Evolutionary conservation across 2,797 vertebrate genomes (phyloP), one percentile per base, ranked within the genome.

Genomic region (Lophotriccus pileatus): DNA sequence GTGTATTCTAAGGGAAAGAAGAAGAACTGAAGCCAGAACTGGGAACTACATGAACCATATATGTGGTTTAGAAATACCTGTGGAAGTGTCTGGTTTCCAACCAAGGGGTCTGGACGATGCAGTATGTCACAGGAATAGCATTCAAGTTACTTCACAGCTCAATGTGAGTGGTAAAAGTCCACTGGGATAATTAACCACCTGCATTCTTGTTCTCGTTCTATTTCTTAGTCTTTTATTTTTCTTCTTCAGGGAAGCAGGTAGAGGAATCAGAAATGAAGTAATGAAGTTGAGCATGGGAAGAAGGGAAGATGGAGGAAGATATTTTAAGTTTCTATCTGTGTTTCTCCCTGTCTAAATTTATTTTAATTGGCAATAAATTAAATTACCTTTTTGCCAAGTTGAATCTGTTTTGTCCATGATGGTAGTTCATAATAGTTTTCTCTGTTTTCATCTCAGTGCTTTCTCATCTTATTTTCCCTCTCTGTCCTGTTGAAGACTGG

Each of bases 1-100:
- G 46, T 69, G 14, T 47, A 46, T 88, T 93, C 25, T 79, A 92
- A 63, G 4, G 6, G 43, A 46, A 95, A 62, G 36, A 89, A 87
- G 58, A 77, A 84, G 25, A 87, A 34, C 27, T 87, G n/a, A 89
- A 83, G 43, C 21, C 55, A 93, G 21, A 87, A 89, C 32, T 25
- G 58, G 14, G 93, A 95, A 75, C 59, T 84, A 6, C 55, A 76
- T 74, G 47, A 91, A 89, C 22, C 2, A 23, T 79, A 23, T 79
- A 46, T 47, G 46, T 77, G 9, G 12, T 77, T 84, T 86, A 69
- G 44, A 93, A 87, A 75, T 75, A 95, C 82, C 39, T 34, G 16
- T 63, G 47, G 12, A 74, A 62, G 1, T 46, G 60, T 94, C n/a
- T 93, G 6, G 4, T 84, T 94, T 90, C 47, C 14, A 47, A 47